Evolutionary conservation across 2,113 vertebrate species (phyloP).

Genomic region (Poeciliopsis occidentalis): DNA sequence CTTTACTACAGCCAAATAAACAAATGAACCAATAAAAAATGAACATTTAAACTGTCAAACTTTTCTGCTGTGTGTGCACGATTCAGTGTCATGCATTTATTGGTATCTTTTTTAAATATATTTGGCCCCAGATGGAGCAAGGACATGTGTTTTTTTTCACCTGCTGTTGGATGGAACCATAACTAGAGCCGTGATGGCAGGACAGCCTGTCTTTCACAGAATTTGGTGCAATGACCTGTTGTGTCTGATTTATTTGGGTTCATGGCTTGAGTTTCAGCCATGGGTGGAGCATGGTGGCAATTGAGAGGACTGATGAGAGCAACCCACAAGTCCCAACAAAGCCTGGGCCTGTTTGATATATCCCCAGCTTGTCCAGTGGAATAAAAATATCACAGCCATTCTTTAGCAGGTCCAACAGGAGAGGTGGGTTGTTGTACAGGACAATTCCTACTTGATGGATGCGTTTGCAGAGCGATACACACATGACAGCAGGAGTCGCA

Average conservation of each 20-base stretch:
- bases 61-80: neutral
- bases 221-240: too few species aligned
- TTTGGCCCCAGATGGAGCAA: neutral
- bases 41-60: neutral
- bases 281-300: constrained; percentile 88
- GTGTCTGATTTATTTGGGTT: neutral
- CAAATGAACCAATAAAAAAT: neutral
- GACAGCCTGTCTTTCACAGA: neutral
- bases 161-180: neutral
- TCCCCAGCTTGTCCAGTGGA: constrained; percentile 88
- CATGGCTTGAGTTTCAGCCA: constrained; percentile 95
- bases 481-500: neutral
- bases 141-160: neutral
- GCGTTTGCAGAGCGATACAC: constrained; percentile 61
- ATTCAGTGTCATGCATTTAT: neutral
- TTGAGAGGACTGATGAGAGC: constrained; percentile 87
- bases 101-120: neutral
- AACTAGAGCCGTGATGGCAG: neutral
- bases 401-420: constrained; percentile 89
- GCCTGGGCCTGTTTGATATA: constrained; percentile 81
- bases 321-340: constrained; percentile 90
- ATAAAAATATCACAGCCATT: constrained; percentile 91
- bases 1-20: neutral
- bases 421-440: constrained; percentile 85
- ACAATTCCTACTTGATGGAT: constrained; percentile 79